Conservation (phyloP, 1,140 invertebrate genomes). For the Drosophila arawakana region DNA sequence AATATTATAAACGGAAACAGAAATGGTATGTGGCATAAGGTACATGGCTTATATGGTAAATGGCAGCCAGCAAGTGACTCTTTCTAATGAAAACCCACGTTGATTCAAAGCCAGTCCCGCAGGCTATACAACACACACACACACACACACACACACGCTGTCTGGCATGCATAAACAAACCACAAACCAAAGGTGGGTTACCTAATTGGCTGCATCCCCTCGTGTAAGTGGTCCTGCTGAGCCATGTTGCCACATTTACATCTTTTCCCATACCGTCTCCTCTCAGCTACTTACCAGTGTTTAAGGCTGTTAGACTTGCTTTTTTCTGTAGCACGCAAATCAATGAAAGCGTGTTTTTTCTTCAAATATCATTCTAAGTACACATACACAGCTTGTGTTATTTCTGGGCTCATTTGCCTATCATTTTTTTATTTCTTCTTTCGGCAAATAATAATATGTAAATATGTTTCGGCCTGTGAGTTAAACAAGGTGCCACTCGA, state of each 20-base stretch:
- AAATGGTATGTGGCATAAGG: conserved; percentile 22
- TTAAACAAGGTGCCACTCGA: conserved; percentile 9
- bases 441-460: conserved; percentile 22
- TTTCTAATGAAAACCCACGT: conserved; percentile 26
- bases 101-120: conserved; percentile 2
- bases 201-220: conserved; percentile 49
- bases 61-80: not conserved
- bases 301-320: conserved; percentile 11
- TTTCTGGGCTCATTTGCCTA: conserved; percentile 17
- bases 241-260: not conserved
- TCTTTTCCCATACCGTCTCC: not conserved
- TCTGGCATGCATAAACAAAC: conserved; percentile 32
- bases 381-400: conserved; percentile 8
- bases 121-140: conserved; percentile 5
- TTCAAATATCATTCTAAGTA: conserved; percentile 38
- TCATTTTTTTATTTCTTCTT: not conserved
- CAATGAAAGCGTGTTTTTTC: conserved; percentile 32
- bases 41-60: not conserved
- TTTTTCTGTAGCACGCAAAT: conserved; percentile 9
- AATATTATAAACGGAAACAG: conserved; percentile 39
- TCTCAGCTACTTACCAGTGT: not conserved
- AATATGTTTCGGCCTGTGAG: conserved; percentile 20
- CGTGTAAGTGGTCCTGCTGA: conserved; percentile 1
- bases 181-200: conserved; percentile 38
- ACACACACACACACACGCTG: conserved; percentile 1